Percentiles rank a stretch among this genome's conserved stretches.
phyloP scores from a whole-genome alignment of 2,797 vertebrate genomes.

The Coracias cyanogaster region DNA sequence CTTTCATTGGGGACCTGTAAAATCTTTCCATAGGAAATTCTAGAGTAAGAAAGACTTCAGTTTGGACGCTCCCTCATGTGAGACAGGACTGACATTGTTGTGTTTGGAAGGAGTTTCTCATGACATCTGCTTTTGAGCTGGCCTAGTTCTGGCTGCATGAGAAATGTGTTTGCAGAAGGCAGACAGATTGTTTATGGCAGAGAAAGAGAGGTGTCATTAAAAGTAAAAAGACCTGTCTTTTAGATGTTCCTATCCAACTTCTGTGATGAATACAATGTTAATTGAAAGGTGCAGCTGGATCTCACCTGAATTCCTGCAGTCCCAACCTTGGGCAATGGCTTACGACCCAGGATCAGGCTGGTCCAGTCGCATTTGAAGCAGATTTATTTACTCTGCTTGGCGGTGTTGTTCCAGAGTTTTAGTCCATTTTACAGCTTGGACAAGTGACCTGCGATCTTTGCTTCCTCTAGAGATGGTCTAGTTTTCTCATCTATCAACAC shows the following conservation, averaged over 20 bases:
- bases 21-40: conserved; percentile 19
- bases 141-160: not conserved
- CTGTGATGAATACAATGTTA: accelerated
- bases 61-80: not conserved
- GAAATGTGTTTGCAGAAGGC: not conserved
- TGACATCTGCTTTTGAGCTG: not conserved
- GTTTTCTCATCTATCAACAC: not conserved
- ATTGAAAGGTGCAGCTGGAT: not conserved
- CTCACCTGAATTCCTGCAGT: not conserved
- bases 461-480: not conserved
- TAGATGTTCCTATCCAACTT: not conserved
- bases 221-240: not conserved
- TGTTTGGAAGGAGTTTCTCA: not conserved
- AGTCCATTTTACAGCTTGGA: not conserved
- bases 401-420: not conserved
- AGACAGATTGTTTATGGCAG: not conserved
- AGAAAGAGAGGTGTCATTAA: not conserved
- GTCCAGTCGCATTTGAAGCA: not conserved
- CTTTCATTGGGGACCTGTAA: not conserved
- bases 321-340: not conserved
- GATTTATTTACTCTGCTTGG: not conserved
- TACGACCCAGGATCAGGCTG: not conserved
- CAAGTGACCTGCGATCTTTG: not conserved
- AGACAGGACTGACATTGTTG: not conserved
- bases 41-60: not conserved